Conservation (phyloP, 1,140 invertebrate genomes). For the Zaprionus ornatus region DNA sequence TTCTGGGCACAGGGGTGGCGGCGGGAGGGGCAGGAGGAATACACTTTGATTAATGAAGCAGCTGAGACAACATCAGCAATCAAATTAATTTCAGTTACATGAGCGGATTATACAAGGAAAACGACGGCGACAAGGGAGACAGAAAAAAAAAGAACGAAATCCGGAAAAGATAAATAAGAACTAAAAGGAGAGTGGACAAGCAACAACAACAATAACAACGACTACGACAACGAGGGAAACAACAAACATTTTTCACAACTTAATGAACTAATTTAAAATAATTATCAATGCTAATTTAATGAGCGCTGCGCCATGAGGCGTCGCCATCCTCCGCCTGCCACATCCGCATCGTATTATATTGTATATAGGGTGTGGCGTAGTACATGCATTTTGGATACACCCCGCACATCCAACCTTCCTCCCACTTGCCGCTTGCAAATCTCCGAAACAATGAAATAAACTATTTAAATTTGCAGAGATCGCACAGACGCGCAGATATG, state of each 20-base stretch:
- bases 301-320: slow-evolving; percentile 41
- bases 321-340: background rate
- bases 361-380: background rate
- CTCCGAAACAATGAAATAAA: background rate
- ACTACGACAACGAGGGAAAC: slow-evolving; percentile 25
- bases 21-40: background rate
- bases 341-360: background rate
- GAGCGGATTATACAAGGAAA: slow-evolving; percentile 67
- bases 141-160: background rate
- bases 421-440: background rate
- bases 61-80: slow-evolving; percentile 81
- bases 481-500: background rate
- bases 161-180: slow-evolving; percentile 23
- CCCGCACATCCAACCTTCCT: background rate
- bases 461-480: background rate
- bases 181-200: slow-evolving; percentile 51
- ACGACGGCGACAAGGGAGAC: background rate
- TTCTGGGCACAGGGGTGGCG: background rate
- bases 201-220: slow-evolving; percentile 39
- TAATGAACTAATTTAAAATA: slow-evolving; percentile 81
- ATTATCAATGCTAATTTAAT: slow-evolving; percentile 82
- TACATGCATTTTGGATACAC: background rate
- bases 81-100: slow-evolving; percentile 81
- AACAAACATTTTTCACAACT: slow-evolving; percentile 76
- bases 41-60: slow-evolving; percentile 79